Percentiles rank a stretch among this genome's conserved stretches.
Conservation (phyloP, 2,888 invertebrate genomes). For the Pherbina coryleti region DNA sequence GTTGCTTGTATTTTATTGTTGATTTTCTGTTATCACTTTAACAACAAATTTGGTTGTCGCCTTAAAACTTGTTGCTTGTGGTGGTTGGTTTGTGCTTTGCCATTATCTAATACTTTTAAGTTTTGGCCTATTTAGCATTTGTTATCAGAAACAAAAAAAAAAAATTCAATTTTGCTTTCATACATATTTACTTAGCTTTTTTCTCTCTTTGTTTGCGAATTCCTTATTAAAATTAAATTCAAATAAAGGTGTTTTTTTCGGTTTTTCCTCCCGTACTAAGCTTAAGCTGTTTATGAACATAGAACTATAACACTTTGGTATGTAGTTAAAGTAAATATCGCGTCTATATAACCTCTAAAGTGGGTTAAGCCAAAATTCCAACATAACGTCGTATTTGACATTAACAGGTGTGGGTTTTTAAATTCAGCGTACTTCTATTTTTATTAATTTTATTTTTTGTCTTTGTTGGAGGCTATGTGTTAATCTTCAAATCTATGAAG, state of each 20-base stretch:
- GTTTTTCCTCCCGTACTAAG: no score
- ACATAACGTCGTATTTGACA: no score
- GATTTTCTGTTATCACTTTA: background rate
- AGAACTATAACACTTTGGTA: no score
- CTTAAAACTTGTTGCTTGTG: background rate
- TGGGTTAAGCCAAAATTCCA: no score
- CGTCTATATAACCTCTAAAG: no score
- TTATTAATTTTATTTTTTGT: background rate
- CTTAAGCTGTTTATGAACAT: no score
- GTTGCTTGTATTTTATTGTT: background rate
- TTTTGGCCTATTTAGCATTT: slow-evolving; percentile 28
- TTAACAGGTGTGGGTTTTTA: background rate
- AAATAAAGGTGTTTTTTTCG: background rate
- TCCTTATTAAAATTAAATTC: background rate
- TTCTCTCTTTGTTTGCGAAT: background rate
- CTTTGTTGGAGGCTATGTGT: no score
- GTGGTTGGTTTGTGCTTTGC: background rate
- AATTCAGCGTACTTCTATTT: background rate
- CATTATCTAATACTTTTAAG: slow-evolving; percentile 26
- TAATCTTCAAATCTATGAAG: no score
- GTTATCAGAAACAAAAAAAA: slow-evolving; percentile 34
- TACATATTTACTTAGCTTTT: background rate
- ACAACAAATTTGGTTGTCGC: background rate
- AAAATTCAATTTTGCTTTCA: background rate
- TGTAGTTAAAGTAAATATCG: no score